phyloP scores from a whole-genome alignment of 1,140 invertebrate genomes.

The Eueides isabella region DNA sequence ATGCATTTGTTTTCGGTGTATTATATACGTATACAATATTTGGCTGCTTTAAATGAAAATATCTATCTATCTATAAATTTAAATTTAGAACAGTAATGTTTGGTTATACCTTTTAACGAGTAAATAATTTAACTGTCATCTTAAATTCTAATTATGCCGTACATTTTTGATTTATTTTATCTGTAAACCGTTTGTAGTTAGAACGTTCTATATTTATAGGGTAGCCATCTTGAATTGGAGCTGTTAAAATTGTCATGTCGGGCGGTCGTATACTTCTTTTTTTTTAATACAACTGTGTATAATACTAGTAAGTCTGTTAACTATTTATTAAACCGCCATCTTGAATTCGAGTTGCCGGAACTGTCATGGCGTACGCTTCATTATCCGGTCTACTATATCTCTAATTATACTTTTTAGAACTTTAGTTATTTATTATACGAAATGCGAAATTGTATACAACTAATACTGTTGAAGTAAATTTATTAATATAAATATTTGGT shows the following conservation, averaged over 20 bases:
- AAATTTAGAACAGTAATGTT: too few species aligned
- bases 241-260: too few species aligned
- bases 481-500: not conserved
- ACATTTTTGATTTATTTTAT: too few species aligned
- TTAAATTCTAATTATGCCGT: too few species aligned
- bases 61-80: too few species aligned
- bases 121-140: too few species aligned
- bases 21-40: too few species aligned
- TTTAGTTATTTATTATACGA: not conserved
- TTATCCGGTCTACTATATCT: slow-evolving; percentile 86
- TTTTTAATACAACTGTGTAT: not conserved
- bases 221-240: not conserved
- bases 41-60: too few species aligned
- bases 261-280: not conserved
- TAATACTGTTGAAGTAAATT: not conserved
- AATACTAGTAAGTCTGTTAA: not conserved
- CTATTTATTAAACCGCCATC: slow-evolving; percentile 82
- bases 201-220: too few species aligned
- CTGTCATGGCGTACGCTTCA: slow-evolving; percentile 92
- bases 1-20: too few species aligned
- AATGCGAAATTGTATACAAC: not conserved
- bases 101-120: too few species aligned
- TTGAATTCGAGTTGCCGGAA: slow-evolving; percentile 96
- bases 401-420: slow-evolving; percentile 50
- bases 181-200: too few species aligned